phyloP scores from a whole-genome alignment of 2,113 vertebrate genomes.

The Vanacampus margaritifer region DNA sequence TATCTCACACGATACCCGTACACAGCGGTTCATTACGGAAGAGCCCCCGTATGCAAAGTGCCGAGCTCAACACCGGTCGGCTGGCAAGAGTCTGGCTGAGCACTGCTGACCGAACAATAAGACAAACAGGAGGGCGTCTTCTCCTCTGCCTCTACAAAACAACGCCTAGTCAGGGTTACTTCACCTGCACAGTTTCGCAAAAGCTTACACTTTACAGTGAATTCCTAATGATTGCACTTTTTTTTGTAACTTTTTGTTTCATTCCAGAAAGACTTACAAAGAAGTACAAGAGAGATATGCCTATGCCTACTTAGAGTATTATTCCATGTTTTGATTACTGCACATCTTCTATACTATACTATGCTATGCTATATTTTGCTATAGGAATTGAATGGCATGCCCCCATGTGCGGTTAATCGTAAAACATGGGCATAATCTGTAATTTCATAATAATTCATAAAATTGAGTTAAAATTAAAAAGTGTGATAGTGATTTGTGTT shows the following conservation, averaged over 20 bases:
- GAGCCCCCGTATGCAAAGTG: conserved; percentile 72
- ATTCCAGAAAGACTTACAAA: neutral
- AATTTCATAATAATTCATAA: too few species aligned
- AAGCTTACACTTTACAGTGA: conserved; percentile 4
- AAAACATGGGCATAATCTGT: conserved; percentile 44
- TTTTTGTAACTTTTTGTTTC: too few species aligned
- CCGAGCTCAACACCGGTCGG: conserved; percentile 69
- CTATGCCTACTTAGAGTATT: too few species aligned
- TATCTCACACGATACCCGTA: conserved; percentile 77
- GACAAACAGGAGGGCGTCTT: conserved; percentile 46
- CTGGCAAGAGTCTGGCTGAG: conserved; percentile 62
- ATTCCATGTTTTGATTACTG: too few species aligned
- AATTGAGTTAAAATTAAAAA: too few species aligned
- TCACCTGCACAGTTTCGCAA: conserved; percentile 30
- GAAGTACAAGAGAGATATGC: neutral
- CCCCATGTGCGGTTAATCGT: conserved; percentile 30
- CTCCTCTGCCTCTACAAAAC: conserved; percentile 43
- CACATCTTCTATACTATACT: too few species aligned
- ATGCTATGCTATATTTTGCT: conserved; percentile 9
- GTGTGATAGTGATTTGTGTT: too few species aligned
- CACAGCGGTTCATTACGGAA: conserved; percentile 76
- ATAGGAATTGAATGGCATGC: conserved; percentile 32
- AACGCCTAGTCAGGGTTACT: conserved; percentile 24
- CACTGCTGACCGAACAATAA: conserved; percentile 75
- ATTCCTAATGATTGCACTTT: neutral